Evolutionary conservation across 2,888 invertebrate genomes (phyloP), one percentile per base, ranked within the genome.

Genomic region (Orchesellides sinensis): DNA sequence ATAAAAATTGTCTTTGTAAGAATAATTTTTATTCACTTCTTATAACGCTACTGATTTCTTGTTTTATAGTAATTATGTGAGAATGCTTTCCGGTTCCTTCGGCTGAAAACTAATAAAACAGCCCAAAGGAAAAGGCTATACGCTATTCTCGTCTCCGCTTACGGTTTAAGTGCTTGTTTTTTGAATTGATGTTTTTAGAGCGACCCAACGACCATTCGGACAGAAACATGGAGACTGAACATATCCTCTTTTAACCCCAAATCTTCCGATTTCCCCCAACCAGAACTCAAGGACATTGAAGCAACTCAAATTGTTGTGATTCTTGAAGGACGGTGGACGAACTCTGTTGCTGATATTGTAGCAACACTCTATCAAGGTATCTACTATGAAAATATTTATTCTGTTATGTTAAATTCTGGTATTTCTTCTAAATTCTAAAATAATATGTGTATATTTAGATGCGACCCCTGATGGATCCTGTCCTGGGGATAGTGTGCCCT

Each of bases 301-400:
- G 77, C 59, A 32, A 68, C 66, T 54, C 77, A 77, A 59, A 56
- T 77, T 29, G 77, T 68, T 6, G 12, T 77, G 45, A 77, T 77
- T 47, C 68, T 68, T 40, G 77, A 77, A 25, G 77, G 77, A 45
- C n/a, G 77, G 23, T 77, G 77, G 77, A 6, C 27, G 29, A 2
- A 5, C 10, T 75, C 77, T n/a, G 27, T 10, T 17, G 77, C 68
- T 14, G 56, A 66, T n/a, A 32, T 77, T 68, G 56, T 77, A 10
- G 77, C 77, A n/a, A 77, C 77, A 6, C 59, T 77, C 21, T 77
- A 68, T 29, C 77, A 56, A 68, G 77, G 77, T 77, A 29, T 2
- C n/a, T n/a, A n/a, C n/a, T n/a, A 49, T n/a, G 4, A 49, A 2
- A 56, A 3, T 23, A 54, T 54, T 54, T 8, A 25, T 54, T 21